phyloP scores from a whole-genome alignment of 2,888 invertebrate genomes.

The Marronus borbonicus region DNA sequence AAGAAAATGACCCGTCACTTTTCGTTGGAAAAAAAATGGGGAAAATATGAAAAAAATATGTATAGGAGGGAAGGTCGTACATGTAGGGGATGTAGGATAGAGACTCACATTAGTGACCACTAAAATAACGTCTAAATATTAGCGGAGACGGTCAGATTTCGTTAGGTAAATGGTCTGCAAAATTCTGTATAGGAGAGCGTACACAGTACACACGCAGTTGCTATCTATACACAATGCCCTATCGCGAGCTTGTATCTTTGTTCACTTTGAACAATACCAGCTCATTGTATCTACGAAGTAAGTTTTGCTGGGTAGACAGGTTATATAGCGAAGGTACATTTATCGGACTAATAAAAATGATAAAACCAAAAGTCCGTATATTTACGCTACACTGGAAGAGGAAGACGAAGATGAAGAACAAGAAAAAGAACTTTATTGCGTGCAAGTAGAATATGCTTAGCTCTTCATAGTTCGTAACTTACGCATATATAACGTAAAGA shows the following conservation, averaged over 20 bases:
- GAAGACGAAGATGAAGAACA: background rate
- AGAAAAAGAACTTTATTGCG: background rate
- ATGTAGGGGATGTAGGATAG: background rate
- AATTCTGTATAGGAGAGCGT: conserved; percentile 36
- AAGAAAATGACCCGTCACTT: too few species aligned
- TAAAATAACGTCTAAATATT: conserved; percentile 44
- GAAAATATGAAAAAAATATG: too few species aligned
- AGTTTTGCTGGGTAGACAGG: conserved; percentile 26
- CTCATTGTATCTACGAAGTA: conserved; percentile 43
- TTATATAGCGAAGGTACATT: conserved; percentile 11
- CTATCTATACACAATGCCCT: conserved; percentile 39
- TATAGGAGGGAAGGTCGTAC: too few species aligned
- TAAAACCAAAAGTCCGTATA: background rate
- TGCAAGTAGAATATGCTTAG: too few species aligned
- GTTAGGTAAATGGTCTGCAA: conserved; percentile 43
- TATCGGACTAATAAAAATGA: conserved; percentile 18
- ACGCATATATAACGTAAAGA: too few species aligned
- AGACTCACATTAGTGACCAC: background rate
- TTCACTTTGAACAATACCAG: conserved; percentile 33
- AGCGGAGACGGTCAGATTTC: conserved; percentile 37
- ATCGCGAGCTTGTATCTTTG: conserved; percentile 41
- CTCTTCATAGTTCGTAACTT: too few species aligned
- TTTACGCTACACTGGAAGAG: too few species aligned
- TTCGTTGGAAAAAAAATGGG: too few species aligned
- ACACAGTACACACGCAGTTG: conserved; percentile 29